Conservation (phyloP, 2,888 invertebrate genomes). For the Papilio demoleus region DNA sequence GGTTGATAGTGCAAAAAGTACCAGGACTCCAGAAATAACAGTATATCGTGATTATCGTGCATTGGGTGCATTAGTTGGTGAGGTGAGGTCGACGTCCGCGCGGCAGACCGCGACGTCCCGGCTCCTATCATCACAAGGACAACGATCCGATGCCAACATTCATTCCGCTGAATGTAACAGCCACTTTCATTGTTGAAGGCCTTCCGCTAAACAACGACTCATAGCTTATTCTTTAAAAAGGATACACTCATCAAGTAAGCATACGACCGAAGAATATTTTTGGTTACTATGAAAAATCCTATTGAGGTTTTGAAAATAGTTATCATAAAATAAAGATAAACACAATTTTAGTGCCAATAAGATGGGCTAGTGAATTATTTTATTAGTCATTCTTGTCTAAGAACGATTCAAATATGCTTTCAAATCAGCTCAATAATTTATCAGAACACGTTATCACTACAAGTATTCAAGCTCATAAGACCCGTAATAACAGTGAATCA, state of each 20-base stretch:
- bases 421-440: constrained; percentile 3
- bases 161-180: constrained; percentile 11
- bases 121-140: constrained; percentile 65
- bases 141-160: constrained; percentile 52
- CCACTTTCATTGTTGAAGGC: constrained; percentile 39
- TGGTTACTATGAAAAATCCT: too few species aligned
- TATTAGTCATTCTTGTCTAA: not conserved
- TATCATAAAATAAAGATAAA: not conserved
- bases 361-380: not conserved
- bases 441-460: constrained; percentile 12
- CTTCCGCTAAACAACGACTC: constrained; percentile 8
- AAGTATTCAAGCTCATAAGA: constrained; percentile 41
- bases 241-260: not conserved
- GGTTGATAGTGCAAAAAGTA: not conserved
- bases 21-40: constrained; percentile 2
- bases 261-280: too few species aligned
- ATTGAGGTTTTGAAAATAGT: not conserved
- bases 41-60: constrained; percentile 28
- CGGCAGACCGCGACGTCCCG: constrained; percentile 65
- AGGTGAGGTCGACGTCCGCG: constrained; percentile 63
- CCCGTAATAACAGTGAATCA: constrained; percentile 61
- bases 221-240: not conserved
- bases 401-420: not conserved
- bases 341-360: not conserved
- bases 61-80: constrained; percentile 33